Base-by-base conservation (phyloP, 2,113 vertebrate species). In the Toxotes chatareus region DNA sequence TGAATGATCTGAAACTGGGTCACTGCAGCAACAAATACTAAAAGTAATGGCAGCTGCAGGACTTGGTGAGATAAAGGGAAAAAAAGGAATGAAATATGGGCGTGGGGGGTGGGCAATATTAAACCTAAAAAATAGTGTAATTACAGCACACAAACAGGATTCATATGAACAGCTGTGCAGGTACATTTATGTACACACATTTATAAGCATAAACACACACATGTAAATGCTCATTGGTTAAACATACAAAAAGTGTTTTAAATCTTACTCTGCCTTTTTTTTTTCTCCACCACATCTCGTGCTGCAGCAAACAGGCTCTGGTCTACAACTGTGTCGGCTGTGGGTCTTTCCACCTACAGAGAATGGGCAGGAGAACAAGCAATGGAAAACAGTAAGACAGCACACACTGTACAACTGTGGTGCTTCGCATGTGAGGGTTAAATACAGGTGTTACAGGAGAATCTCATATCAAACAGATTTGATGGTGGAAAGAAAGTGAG, bases 291-390 rank as follows among this genome's bases (percentile, higher is more conserved):
- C 36, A 6, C 4, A 0, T 63, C 21, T 31, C 36, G 49, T 81
- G 34, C 79, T 82, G 79, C 93, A 98, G 97, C 91, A 99, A 99
- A 68, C 97, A 98, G 93, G 97, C 96, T 0, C 86, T 99, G 87
- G 90, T 98, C 49, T 99, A 97, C 76, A 96, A 97, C 93, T 99
- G 98, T 31, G 96, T 97, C 21, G 98, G 98, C 70, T 99, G 98
- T 0, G 97, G 97, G 0, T 86, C 96, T 0, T 96, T 96, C 87
- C 94, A 97, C 77, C 74, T 98, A 1, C 97, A 99, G 91, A 94
- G 93, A 31, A 95, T 98, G 78, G 97, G 97, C 46, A 95, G 95
- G 74, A 94, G 89, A 60, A 94, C 79, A 0, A 84, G 36, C 84
- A 94, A 96, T 0, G 96, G 97, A 7, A 95, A 93, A 78, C 87